Evolutionary conservation across 2,113 vertebrate species (phyloP), one percentile per base, ranked within the genome.

Genomic region (Silurus meridionalis): DNA sequence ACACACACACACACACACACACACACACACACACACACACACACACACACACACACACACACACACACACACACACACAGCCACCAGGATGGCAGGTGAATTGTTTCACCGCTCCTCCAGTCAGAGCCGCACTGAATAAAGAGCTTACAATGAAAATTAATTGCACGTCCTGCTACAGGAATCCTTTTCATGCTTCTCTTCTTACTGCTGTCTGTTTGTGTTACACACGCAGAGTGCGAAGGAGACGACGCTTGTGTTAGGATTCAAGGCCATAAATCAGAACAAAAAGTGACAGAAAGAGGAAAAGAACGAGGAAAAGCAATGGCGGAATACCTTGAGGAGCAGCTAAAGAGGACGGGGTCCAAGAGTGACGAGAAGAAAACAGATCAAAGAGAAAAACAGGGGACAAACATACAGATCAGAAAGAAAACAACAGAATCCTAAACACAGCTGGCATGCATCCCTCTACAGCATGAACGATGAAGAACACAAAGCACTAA

Each of bases 281-380:
- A 11, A 95, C 95, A 0, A 93, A 94, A 95, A 95, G 85, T n/a
- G 50, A 85, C 46, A 79, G 46, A 60, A 57, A 0, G 14, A 37
- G 28, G 28, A 37, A 25, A 13, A 58, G 67, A 57, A 19, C 25
- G n/a, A 57, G 13, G 57, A 60, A 79, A 57, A 55, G 21, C 15
- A 63, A 55, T 57, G 52, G 8, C 57, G 75, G 67, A 93, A 92
- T 95, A 95, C 94, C 94, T 95, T 95, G 14, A 95, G 92, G 69
- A 94, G 94, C 67, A 95, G 94, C 94, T 95, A 95, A 92, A 94
- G 88, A 93, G 90, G 82, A 94, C 83, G 2, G 90, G 92, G 89
- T 85, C 91, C 91, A 91, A 88, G 91, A 89, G 89, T 60, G 89
- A 93, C 80, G 80, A 92, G 88, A 87, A 82, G 89, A 91, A 89